Evolutionary conservation across 2,113 vertebrate genomes (phyloP).

Genomic region (Prinia subflava): DNA sequence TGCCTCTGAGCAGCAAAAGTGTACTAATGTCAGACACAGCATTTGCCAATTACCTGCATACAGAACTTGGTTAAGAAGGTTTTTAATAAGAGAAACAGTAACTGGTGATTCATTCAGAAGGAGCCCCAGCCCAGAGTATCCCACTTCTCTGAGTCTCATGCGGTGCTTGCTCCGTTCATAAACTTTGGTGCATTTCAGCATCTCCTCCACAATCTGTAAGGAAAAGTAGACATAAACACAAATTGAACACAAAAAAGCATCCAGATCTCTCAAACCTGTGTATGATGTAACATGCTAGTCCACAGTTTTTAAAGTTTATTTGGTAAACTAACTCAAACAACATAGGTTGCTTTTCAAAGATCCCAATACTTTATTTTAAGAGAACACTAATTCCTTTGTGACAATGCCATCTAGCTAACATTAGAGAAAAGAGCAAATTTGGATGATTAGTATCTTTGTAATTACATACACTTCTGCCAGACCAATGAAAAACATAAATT

Average conservation of each 20-base stretch:
- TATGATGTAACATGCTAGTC: background rate
- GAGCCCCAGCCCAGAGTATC: slow-evolving; percentile 90
- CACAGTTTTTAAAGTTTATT: background rate
- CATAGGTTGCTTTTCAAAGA: background rate
- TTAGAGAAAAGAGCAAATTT: background rate
- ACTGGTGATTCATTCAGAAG: slow-evolving; percentile 85
- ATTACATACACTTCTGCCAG: background rate
- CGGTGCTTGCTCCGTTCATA: slow-evolving; percentile 95
- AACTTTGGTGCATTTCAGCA: slow-evolving; percentile 94
- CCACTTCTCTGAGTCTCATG: slow-evolving; percentile 88
- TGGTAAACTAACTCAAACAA: background rate
- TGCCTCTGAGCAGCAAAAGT: background rate
- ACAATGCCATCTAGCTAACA: background rate
- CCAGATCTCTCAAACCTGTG: background rate
- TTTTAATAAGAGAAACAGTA: slow-evolving; percentile 83
- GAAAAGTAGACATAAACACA: background rate
- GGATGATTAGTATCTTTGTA: background rate
- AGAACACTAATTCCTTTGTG: background rate
- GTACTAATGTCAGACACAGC: background rate
- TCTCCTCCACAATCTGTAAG: slow-evolving; percentile 87
- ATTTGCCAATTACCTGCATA: slow-evolving; percentile 78
- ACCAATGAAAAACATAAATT: background rate
- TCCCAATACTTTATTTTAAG: background rate
- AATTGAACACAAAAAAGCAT: background rate
- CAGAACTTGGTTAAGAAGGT: slow-evolving; percentile 90